Conservation (phyloP, 2,113 vertebrate species). For the Ceyx margarethae region DNA sequence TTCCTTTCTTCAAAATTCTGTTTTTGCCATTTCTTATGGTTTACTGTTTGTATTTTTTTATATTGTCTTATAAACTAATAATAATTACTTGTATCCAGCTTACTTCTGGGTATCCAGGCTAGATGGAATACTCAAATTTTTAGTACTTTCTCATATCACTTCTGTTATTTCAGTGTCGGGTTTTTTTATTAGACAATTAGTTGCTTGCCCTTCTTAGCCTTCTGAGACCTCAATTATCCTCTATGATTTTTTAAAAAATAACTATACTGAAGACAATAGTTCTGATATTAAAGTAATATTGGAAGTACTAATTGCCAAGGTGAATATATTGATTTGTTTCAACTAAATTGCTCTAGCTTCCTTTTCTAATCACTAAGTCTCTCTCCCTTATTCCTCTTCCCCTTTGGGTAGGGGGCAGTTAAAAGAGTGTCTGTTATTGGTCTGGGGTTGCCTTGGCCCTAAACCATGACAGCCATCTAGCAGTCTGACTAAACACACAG, state of each 20-base stretch:
- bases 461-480: neutral
- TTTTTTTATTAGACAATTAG: neutral
- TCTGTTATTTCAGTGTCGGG: neutral
- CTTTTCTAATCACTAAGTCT: neutral
- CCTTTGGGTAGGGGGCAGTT: no score
- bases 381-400: neutral
- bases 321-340: neutral
- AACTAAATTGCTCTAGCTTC: neutral
- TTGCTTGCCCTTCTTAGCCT: neutral
- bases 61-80: neutral
- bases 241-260: neutral
- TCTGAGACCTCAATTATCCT: neutral
- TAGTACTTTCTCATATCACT: neutral
- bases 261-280: neutral
- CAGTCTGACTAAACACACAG: neutral
- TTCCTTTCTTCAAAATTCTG: neutral
- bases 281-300: neutral
- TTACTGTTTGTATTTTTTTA: neutral
- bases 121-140: neutral
- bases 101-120: neutral
- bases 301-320: neutral
- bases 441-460: no score
- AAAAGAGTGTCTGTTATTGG: no score
- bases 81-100: neutral
- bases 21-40: neutral